Evolutionary conservation across 2,888 invertebrate genomes (phyloP).

Genomic region (Rhagium mordax): DNA sequence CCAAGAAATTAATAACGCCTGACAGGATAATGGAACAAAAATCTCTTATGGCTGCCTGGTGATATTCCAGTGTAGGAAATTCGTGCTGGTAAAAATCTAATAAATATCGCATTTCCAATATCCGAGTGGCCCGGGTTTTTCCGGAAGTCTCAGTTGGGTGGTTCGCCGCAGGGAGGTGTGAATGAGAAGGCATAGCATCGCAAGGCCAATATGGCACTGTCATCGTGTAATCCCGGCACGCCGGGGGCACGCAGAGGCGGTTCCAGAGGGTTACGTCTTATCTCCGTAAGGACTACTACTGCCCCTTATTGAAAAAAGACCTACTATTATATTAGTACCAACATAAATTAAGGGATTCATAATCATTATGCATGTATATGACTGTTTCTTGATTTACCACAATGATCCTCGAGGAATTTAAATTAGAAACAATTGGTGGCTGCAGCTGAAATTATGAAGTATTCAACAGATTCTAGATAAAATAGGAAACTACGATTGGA

Average conservation of each 20-base stretch:
- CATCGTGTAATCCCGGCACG: slow-evolving; percentile 58
- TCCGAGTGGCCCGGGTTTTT: slow-evolving; percentile 61
- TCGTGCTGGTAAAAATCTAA: slow-evolving; percentile 65
- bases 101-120: slow-evolving; percentile 68
- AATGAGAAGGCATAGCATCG: slow-evolving; percentile 51
- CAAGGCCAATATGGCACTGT: slow-evolving; percentile 64
- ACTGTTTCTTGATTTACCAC: too few species aligned
- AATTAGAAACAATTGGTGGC: too few species aligned
- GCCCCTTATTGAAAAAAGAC: background rate
- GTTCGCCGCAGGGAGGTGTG: slow-evolving; percentile 52
- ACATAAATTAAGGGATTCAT: too few species aligned
- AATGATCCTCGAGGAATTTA: too few species aligned
- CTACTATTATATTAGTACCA: background rate
- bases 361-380: too few species aligned
- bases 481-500: too few species aligned
- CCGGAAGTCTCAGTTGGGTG: slow-evolving; percentile 56
- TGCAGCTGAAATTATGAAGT: too few species aligned
- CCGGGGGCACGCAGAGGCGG: slow-evolving; percentile 10
- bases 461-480: too few species aligned
- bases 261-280: background rate
- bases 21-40: slow-evolving; percentile 49
- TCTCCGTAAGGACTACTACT: background rate
- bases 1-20: slow-evolving; percentile 48
- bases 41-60: slow-evolving; percentile 41
- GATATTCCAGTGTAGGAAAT: slow-evolving; percentile 56